phyloP scores from a whole-genome alignment of 2,113 vertebrate genomes.

The Sapayoa aenigma region DNA sequence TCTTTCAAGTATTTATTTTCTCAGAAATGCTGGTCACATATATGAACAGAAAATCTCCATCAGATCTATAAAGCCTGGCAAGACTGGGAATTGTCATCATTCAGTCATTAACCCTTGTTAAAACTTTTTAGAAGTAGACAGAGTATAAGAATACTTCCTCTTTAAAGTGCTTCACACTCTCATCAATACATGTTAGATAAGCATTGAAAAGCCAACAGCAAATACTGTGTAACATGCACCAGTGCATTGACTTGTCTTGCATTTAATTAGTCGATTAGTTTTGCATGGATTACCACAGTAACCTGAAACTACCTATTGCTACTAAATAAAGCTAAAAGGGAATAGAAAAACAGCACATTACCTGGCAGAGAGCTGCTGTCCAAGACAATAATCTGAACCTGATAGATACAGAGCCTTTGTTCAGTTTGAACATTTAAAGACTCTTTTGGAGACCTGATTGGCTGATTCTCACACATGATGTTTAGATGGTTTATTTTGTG shows the following conservation, averaged over 20 bases:
- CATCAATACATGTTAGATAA: neutral
- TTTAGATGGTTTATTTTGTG: conserved; percentile 51
- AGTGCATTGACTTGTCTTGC: neutral
- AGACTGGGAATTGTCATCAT: neutral
- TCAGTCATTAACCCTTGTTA: neutral
- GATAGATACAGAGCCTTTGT: conserved; percentile 14
- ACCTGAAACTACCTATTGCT: neutral
- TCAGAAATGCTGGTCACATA: neutral
- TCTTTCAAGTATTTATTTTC: neutral
- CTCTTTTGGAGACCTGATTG: conserved; percentile 61
- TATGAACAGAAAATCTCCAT: neutral
- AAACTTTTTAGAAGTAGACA: neutral
- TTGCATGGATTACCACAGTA: conserved; percentile 18
- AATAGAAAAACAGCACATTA: conserved; percentile 49
- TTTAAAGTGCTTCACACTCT: neutral
- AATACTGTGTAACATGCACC: neutral
- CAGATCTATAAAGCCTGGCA: neutral
- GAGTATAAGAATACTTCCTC: neutral
- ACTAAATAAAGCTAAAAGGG: conserved; percentile 21
- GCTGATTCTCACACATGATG: conserved; percentile 42
- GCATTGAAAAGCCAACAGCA: conserved; percentile 12
- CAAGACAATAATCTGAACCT: conserved; percentile 40
- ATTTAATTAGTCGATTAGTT: conserved; percentile 45
- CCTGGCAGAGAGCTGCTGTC: conserved; percentile 49
- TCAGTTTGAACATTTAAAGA: conserved; percentile 63